Evolutionary conservation across 2,113 vertebrate genomes (phyloP), one percentile per base, ranked within the genome.

Genomic region (Apteryx mantelli): DNA sequence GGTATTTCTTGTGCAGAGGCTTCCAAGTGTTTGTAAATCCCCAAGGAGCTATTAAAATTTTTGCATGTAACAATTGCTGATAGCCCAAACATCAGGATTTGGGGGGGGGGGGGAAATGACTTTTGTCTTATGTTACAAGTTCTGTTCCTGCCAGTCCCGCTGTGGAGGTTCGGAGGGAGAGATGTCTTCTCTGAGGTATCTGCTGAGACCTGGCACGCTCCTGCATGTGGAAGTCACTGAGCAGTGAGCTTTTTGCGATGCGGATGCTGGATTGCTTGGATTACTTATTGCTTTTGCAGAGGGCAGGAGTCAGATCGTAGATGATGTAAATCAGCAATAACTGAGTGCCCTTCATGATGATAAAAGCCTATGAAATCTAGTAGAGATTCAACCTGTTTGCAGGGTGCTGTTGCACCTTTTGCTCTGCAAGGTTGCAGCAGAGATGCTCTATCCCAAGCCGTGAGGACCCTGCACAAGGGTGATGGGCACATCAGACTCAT

Each of bases 31-130:
- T 58, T 19, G 13, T 38, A 76, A 4, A 76, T 79, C 32, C 56
- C 58, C 66, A 24, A 15, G 40, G 34, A 26, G 40, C 30, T 18
- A 0, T 0, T 48, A 75, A 48, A 80, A 30, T 24, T 38, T 52
- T 52, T 30, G 52, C 32, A 46, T 0, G 0, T 42, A 36, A 5
- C 26, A 21, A 30, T 30, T 4, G 16, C 30, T 34, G 3, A 70
- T 50, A 70, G 40, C 19, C 16, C 17, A 9, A 64, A 17, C 8
- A 2, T 3, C 8, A 20, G 32, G 68, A 48, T 22, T 46, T 4
- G n/a, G 73, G 66, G 46, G 46, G 17, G 46, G 46, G 5, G 11
- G 44, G 13, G 7, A 63, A 76, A 16, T 14, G 52, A 82, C 2
- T 20, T 15, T 5, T 50, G 16, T 22, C 5, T 20, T 42, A 28